A percentile compares a stretch with the other conserved stretches of the same genome.
These are phyloP conservation scores for Astropecten irregularis DNA, from an alignment of 53 echinoderm and acorn worm genomes.

Conservation along the genomic window DNA sequence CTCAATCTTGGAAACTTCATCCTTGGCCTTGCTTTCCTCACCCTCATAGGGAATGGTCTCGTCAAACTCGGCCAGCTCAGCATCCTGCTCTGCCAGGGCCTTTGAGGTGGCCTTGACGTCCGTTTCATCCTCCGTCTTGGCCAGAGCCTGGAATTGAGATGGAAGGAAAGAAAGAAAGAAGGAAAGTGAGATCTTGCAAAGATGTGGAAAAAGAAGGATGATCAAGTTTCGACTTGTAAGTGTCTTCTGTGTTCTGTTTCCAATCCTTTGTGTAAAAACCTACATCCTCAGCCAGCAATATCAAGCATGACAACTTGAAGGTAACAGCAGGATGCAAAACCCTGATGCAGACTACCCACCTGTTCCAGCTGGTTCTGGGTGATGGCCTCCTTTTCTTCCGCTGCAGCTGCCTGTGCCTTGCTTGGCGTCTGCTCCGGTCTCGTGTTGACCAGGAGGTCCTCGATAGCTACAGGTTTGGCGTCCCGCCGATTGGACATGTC, in stretches of 20 bases:
- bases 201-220: neutral
- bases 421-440: neutral
- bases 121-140: conserved; percentile 93
- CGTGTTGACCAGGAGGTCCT: conserved; percentile 36
- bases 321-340: no score
- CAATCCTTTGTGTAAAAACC: neutral
- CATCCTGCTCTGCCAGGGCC: conserved; percentile 97
- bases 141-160: conserved; percentile 64
- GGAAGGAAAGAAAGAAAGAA: neutral
- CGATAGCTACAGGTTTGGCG: conserved; percentile 6
- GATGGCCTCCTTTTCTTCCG: conserved; percentile 17
- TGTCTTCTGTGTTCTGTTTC: no score
- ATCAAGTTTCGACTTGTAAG: no score
- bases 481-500: conserved; percentile 57
- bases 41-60: conserved; percentile 98
- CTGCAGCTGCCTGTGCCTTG: neutral
- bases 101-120: conserved; percentile 94
- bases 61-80: conserved; percentile 97
- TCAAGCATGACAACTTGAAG: no score
- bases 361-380: conserved; percentile 80
- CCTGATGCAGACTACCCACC: no score
- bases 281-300: no score
- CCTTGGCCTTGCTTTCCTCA: conserved; percentile 76
- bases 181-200: neutral
- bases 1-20: conserved; percentile 86